phyloP scores from a whole-genome alignment of 2,113 vertebrate species.

The Hydropotes inermis region DNA sequence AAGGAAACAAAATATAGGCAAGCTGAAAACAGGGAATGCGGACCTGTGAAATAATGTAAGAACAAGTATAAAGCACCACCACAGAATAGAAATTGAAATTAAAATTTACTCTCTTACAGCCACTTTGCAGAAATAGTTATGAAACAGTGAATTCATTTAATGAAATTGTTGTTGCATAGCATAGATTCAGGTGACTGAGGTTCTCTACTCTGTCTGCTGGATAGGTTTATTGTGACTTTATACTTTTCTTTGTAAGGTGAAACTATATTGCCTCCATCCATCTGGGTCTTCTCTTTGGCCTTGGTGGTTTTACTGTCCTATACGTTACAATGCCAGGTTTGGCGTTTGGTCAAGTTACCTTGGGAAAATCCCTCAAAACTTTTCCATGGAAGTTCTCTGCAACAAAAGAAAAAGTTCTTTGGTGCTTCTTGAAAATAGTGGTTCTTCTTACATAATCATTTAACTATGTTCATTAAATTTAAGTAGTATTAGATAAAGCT shows the following conservation, averaged over 20 bases:
- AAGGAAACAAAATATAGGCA: neutral
- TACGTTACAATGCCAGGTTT: neutral
- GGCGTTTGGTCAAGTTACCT: neutral
- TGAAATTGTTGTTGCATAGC: neutral
- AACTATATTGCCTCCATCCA: neutral
- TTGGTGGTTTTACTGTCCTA: neutral
- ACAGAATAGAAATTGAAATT: neutral
- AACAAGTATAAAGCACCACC: neutral
- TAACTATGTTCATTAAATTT: neutral
- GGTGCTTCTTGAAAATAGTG: neutral
- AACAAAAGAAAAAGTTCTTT: neutral
- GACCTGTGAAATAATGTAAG: neutral
- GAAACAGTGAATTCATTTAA: neutral
- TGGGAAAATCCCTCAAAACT: neutral
- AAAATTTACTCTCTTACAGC: neutral
- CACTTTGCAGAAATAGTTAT: neutral
- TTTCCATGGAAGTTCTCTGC: neutral
- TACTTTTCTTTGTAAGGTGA: neutral
- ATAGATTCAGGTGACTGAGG: neutral
- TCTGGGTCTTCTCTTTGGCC: neutral
- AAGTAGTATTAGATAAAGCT: neutral
- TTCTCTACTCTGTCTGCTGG: neutral
- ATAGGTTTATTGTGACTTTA: neutral
- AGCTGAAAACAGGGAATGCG: neutral
- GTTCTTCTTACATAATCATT: neutral